Percentiles rank a stretch among this genome's conserved stretches.
phyloP scores from a whole-genome alignment of 2,113 vertebrate genomes.

The Notothenia rossii region DNA sequence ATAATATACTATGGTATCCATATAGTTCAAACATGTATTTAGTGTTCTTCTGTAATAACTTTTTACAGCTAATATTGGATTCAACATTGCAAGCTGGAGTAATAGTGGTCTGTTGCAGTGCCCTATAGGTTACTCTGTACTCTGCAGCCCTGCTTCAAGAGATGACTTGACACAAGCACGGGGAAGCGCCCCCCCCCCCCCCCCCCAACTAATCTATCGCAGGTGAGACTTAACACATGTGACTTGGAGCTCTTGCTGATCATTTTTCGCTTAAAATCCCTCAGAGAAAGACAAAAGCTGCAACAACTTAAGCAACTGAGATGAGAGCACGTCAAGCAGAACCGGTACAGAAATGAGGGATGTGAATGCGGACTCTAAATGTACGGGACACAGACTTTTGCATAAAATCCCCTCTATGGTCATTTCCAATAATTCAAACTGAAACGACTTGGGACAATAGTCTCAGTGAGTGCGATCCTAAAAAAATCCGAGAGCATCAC shows the following conservation, averaged over 20 bases:
- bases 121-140: background rate
- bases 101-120: constrained; percentile 50
- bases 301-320: constrained; percentile 20
- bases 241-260: constrained; percentile 32
- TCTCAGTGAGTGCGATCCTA: constrained; percentile 44
- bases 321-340: background rate
- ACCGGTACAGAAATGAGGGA: background rate
- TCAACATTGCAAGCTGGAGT: background rate
- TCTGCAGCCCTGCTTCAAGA: constrained; percentile 15
- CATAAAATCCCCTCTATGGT: background rate
- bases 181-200: background rate
- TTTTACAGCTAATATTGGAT: background rate
- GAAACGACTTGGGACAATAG: constrained; percentile 39
- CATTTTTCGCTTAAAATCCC: background rate
- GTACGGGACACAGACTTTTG: background rate
- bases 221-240: constrained; percentile 55
- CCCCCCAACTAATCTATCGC: background rate
- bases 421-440: constrained; percentile 6
- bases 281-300: background rate
- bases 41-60: background rate
- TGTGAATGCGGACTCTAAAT: background rate
- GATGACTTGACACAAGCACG: constrained; percentile 41
- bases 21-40: too few species aligned
- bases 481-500: constrained; percentile 76
- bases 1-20: too few species aligned